Conservation (phyloP, 2,797 vertebrate genomes). For the Alfaro cultratus region DNA sequence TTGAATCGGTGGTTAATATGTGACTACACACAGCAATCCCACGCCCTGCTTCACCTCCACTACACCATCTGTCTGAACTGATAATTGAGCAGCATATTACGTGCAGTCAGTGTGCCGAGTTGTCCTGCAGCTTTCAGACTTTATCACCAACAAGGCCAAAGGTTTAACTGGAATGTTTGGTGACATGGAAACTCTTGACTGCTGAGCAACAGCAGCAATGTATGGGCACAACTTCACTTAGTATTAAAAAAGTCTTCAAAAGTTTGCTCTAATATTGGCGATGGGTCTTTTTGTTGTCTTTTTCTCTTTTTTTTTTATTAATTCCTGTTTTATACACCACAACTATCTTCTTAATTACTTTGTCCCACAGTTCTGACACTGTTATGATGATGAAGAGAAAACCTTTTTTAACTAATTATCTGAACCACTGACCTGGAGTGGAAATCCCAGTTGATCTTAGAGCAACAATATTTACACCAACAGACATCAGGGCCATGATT, state of each 20-base stretch:
- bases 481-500: not conserved
- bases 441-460: conserved; percentile 3
- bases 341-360: not conserved
- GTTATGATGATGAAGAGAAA: not conserved
- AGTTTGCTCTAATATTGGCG: not conserved
- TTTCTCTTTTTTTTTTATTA: not conserved
- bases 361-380: not conserved
- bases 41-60: conserved; percentile 57
- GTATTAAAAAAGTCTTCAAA: not conserved
- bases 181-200: conserved; percentile 11
- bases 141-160: conserved; percentile 40
- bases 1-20: conserved; percentile 65
- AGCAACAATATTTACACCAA: conserved; percentile 10
- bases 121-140: conserved; percentile 44
- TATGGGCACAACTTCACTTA: not conserved
- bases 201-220: not conserved
- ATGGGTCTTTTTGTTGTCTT: too few relatives aligned
- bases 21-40: conserved; percentile 53
- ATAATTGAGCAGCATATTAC: conserved; percentile 57
- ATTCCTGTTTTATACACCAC: not conserved
- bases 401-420: conserved; percentile 18
- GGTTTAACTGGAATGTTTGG: conserved; percentile 22
- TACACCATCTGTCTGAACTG: conserved; percentile 52
- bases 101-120: conserved; percentile 43
- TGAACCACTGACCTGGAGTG: conserved; percentile 22